A percentile compares a stretch with the other conserved stretches of the same genome.
Conservation (phyloP, 2,888 invertebrate species). For the Lithophane socia region DNA sequence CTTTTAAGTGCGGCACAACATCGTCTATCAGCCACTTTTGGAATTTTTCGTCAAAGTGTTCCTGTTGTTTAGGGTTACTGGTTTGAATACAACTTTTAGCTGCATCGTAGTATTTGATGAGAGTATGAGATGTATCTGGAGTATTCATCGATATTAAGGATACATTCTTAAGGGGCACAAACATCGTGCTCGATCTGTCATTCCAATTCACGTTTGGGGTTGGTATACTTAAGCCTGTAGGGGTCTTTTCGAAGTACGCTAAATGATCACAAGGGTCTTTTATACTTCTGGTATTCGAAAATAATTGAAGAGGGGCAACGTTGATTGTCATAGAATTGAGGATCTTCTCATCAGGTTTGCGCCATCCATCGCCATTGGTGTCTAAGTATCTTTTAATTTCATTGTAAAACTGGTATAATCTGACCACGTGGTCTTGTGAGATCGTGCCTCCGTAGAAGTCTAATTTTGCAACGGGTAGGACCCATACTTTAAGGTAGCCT, state of each 20-base stretch:
- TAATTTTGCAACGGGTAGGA: constrained; percentile 91
- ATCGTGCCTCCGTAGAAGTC: constrained; percentile 92
- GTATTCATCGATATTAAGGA: constrained; percentile 74
- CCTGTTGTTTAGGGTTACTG: constrained; percentile 76
- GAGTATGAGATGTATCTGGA: constrained; percentile 76
- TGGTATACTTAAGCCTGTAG: constrained; percentile 81
- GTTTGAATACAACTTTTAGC: constrained; percentile 88
- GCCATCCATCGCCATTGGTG: constrained; percentile 91
- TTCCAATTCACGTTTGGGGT: constrained; percentile 91
- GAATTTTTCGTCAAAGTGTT: constrained; percentile 88
- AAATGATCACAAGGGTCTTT: constrained; percentile 76
- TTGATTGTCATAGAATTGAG: constrained; percentile 75
- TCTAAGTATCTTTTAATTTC: constrained; percentile 90
- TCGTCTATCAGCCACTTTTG: constrained; percentile 89
- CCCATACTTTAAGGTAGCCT: constrained; percentile 91
- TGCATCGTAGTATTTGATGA: constrained; percentile 90
- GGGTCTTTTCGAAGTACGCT: constrained; percentile 78
- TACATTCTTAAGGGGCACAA: constrained; percentile 90
- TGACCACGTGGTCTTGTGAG: constrained; percentile 88
- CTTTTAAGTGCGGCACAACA: constrained; percentile 89
- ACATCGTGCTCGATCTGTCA: constrained; percentile 88
- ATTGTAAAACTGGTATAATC: constrained; percentile 89
- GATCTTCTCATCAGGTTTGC: constrained; percentile 71
- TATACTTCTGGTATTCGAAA: constrained; percentile 62
- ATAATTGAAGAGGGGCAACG: constrained; percentile 66